Base-by-base conservation (phyloP, 2,113 vertebrate species). In the Empidonax alnorum region DNA sequence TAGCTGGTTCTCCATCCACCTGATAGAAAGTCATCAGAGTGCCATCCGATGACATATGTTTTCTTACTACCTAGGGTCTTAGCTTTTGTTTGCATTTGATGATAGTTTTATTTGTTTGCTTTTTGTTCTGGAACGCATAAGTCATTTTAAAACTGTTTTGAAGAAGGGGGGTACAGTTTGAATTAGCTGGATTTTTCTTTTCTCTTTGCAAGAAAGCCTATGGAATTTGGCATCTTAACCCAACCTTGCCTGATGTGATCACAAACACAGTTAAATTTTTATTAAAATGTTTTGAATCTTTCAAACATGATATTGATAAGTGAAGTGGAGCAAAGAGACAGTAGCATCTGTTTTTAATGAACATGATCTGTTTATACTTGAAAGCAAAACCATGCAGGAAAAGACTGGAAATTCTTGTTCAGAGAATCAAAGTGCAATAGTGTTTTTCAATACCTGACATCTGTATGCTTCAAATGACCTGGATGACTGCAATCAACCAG, bases 311-410 rank as follows among this genome's bases (percentile, higher is more conserved):
- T 98, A 97, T 97, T 95, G 97, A 97, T 98, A 97, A 97, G 94
- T 97, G 84, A 97, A 97, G 82, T 94, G 82, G 94, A 97, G 77
- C 65, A 97, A 94, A 97, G 91, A 97, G 77, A 94, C 96, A 97
- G 90, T 94, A 97, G 94, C 97, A 98, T 98, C 97, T 98, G 97
- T 94, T 97, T 98, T 97, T 97, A 97, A 98, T 98, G 96, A 97
- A 76, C 78, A 78, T 79, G 68, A 84, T 97, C 96, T 98, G 97
- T 95, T 98, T 97, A 65, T 80, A 95, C 94, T 98, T 97, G 96
- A 95, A 97, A 96, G 96, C 56, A 94, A 97, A 97, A 96, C 92
- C 83, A 68, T 97, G 94, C 91, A 97, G 95, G 97, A 96, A 97
- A 97, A 94, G 92, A 92, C 96, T 97, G 94, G 92, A 97, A 97